These are phyloP conservation scores for Drosophila bipectinata DNA, from an alignment of 1,140 invertebrate genomes.

Conservation along the genomic window DNA sequence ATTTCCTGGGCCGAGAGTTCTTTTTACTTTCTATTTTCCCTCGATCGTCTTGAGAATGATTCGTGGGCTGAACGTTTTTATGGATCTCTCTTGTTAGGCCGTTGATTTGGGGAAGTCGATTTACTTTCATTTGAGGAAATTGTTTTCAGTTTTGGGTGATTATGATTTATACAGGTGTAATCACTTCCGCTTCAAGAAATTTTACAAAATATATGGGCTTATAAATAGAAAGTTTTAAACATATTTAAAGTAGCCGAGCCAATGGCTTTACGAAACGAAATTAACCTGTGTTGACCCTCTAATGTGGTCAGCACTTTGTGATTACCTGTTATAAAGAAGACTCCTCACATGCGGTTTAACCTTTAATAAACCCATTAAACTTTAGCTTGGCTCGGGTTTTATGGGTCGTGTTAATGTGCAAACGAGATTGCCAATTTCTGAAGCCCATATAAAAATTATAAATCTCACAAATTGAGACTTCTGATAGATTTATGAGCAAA, in stretches of 20 bases:
- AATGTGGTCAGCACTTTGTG: constrained; percentile 21
- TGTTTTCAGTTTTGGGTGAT: constrained; percentile 25
- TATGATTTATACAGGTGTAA: constrained; percentile 23
- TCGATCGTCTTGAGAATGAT: constrained; percentile 57
- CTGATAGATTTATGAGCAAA: constrained; percentile 14
- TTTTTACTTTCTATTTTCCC: constrained; percentile 72
- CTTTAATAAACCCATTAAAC: constrained; percentile 35
- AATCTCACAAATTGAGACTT: constrained; percentile 23
- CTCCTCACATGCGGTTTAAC: constrained; percentile 31
- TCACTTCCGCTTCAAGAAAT: constrained; percentile 41
- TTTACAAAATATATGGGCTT: not conserved
- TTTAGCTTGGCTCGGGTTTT: constrained; percentile 2
- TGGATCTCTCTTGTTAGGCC: constrained; percentile 31
- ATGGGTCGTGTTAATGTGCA: constrained; percentile 7
- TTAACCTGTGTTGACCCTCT: constrained; percentile 32
- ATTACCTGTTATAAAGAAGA: constrained; percentile 9
- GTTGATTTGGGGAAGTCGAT: constrained; percentile 46
- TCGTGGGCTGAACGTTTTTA: constrained; percentile 34
- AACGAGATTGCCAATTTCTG: constrained; percentile 26
- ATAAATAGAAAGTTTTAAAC: not conserved
- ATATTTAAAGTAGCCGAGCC: not conserved
- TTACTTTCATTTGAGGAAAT: constrained; percentile 70
- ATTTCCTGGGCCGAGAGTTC: constrained; percentile 15
- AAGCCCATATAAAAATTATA: constrained; percentile 4
- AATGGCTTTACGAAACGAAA: constrained; percentile 9